Conservation (phyloP, 2,113 vertebrate species). For the Ochotona curzoniae region DNA sequence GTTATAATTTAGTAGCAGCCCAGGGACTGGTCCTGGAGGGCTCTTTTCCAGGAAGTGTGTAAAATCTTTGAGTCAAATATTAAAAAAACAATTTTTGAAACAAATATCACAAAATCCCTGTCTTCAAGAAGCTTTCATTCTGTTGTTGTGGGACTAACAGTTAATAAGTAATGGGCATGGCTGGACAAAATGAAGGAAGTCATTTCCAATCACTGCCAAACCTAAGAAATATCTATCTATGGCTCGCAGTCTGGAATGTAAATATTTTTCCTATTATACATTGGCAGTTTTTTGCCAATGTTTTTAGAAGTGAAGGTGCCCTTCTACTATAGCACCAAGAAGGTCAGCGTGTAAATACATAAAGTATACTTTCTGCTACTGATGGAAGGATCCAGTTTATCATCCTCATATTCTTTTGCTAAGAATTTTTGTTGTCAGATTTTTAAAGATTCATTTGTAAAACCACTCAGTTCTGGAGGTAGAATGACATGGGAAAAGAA, state of each 20-base stretch:
- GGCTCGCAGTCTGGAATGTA: slow-evolving; percentile 53
- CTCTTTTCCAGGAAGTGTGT: neutral
- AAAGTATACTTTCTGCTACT: slow-evolving; percentile 61
- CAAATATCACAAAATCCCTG: neutral
- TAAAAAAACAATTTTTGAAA: neutral
- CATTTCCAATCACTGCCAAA: neutral
- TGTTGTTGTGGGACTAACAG: no score
- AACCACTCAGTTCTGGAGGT: neutral
- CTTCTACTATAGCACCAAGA: slow-evolving; percentile 53
- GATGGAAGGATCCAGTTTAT: slow-evolving; percentile 35
- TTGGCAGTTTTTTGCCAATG: slow-evolving; percentile 54
- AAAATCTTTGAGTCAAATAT: neutral
- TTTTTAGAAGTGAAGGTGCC: slow-evolving; percentile 61
- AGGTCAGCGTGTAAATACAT: neutral
- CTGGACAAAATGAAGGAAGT: neutral
- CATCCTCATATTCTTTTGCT: neutral
- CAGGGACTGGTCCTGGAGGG: neutral
- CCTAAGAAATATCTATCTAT: slow-evolving; percentile 34
- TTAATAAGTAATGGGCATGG: neutral
- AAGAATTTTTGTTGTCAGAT: neutral
- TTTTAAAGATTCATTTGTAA: neutral
- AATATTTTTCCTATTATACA: slow-evolving; percentile 64
- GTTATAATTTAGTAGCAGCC: neutral
- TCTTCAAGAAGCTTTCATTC: neutral
- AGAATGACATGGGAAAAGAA: neutral